Percentiles rank a stretch among this genome's conserved stretches.
Evolutionary conservation across 2,797 vertebrate genomes (phyloP).

Genomic region (Chaenodraco wilsoni): DNA sequence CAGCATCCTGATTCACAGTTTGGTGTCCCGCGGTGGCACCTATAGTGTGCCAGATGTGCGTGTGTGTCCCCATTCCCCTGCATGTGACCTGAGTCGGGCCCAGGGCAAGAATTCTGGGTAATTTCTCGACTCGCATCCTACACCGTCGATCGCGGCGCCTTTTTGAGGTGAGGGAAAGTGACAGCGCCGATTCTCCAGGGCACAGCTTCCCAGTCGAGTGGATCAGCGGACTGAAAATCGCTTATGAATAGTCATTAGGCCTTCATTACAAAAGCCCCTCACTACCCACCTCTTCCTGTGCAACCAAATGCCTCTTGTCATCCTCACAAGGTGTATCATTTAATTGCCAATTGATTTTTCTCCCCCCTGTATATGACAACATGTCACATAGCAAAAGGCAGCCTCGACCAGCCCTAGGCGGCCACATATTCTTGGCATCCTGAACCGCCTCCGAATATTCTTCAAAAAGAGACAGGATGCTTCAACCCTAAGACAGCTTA

Average conservation of each 20-base stretch:
- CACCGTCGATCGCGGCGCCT: constrained; percentile 92
- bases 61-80: constrained; percentile 82
- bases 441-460: constrained; percentile 78
- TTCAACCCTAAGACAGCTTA: constrained; percentile 67
- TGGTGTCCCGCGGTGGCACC: constrained; percentile 92
- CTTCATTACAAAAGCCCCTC: constrained; percentile 96
- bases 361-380: constrained; percentile 92
- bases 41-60: constrained; percentile 94
- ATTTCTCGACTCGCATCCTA: constrained; percentile 93
- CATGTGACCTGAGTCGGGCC: constrained; percentile 94
- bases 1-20: constrained; percentile 88
- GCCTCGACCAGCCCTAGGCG: constrained; percentile 88
- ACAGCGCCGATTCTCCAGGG: constrained; percentile 98
- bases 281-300: constrained; percentile 90
- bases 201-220: constrained; percentile 99
- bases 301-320: constrained; percentile 98
- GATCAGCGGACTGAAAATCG: constrained; percentile 96
- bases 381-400: constrained; percentile 97
- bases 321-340: constrained; percentile 99
- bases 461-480: constrained; percentile 68
- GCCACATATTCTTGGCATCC: constrained; percentile 89
- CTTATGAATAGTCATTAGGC: constrained; percentile 99
- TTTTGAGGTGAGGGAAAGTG: constrained; percentile 99
- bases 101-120: constrained; percentile 89
- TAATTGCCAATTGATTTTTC: constrained; percentile 99